Conservation (phyloP, 2,797 vertebrate species). For the Neopelma chrysocephalum region DNA sequence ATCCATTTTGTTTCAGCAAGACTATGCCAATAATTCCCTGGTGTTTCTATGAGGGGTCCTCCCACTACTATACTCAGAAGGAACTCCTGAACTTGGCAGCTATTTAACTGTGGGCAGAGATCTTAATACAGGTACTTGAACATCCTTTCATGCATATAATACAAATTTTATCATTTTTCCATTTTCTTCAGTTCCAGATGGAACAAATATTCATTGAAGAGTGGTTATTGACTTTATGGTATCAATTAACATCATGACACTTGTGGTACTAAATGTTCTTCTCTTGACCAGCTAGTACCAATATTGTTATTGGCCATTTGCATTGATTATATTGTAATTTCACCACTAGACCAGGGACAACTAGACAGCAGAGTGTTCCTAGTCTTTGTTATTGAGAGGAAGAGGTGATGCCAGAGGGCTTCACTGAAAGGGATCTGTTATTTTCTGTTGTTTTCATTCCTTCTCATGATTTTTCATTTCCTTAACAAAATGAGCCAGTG, state of each 20-base stretch:
- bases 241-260: neutral
- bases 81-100: neutral
- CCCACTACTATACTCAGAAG: neutral
- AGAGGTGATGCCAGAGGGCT: neutral
- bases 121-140: neutral
- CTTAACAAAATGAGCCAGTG: neutral
- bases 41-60: constrained; percentile 33
- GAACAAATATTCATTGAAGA: neutral
- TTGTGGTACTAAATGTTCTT: neutral
- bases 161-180: neutral
- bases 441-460: neutral
- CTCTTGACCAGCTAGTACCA: neutral
- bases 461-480: neutral
- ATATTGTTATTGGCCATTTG: neutral
- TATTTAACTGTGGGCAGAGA: neutral
- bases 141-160: neutral
- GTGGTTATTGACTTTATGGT: rapidly evolving
- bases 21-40: constrained; percentile 18
- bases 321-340: neutral
- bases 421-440: neutral
- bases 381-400: neutral
- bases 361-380: neutral
- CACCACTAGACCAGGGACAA: neutral
- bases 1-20: constrained; percentile 11
- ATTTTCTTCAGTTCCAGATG: neutral